These are phyloP conservation scores for Apis florea DNA, from an alignment of 1,140 invertebrate species.

Conservation along the genomic window DNA sequence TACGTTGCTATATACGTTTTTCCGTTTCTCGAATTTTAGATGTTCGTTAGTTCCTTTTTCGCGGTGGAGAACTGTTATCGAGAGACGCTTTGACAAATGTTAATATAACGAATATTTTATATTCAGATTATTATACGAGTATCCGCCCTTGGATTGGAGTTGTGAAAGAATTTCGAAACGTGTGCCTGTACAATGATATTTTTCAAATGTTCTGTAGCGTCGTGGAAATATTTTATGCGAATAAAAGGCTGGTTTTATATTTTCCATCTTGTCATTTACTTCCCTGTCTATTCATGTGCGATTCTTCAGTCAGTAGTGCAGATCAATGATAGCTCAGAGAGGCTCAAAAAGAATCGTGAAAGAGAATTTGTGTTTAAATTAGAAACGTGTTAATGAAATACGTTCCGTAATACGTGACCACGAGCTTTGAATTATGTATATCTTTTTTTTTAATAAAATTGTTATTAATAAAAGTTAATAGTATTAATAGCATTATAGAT, in stretches of 20 bases:
- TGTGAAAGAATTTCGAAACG: constrained; percentile 40
- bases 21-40: constrained; percentile 7
- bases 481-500: too few relatives aligned
- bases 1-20: neutral
- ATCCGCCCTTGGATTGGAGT: constrained; percentile 28
- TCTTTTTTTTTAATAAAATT: too few relatives aligned
- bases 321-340: neutral
- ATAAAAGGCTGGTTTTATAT: constrained; percentile 61
- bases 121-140: constrained; percentile 5
- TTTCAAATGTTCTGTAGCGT: constrained; percentile 56
- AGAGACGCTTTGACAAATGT: constrained; percentile 1
- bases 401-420: too few relatives aligned
- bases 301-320: neutral
- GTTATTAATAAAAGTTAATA: too few relatives aligned
- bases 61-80: neutral
- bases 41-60: neutral
- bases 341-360: neutral
- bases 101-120: constrained; percentile 17
- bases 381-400: neutral
- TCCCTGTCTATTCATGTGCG: too few relatives aligned
- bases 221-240: constrained; percentile 48
- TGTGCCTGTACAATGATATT: constrained; percentile 64
- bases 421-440: too few relatives aligned
- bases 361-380: neutral
- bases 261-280: neutral